Evolutionary conservation across 30 jellyfish, hydroid and myxozoan genomes (phyloP).

Genomic region (Chrysaora quinquecirrha): DNA sequence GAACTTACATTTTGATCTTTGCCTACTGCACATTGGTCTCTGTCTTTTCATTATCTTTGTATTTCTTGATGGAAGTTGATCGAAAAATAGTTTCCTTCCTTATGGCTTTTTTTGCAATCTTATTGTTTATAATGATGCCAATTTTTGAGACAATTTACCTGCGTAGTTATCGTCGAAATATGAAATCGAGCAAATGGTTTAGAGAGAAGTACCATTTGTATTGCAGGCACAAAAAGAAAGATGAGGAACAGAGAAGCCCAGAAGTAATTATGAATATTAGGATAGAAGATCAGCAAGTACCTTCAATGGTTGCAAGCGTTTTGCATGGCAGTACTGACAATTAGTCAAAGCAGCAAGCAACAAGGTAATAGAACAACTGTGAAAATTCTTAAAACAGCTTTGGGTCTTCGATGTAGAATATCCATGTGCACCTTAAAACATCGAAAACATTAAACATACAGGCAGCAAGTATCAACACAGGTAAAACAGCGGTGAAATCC

Average conservation of each 20-base stretch:
- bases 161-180: neutral
- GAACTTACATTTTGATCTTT: neutral
- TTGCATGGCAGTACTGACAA: neutral
- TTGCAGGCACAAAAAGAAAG: neutral
- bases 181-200: neutral
- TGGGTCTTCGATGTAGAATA: constrained; percentile 2
- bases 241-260: constrained; percentile 1
- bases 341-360: neutral
- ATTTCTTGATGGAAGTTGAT: neutral
- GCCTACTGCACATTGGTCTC: neutral
- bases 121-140: neutral
- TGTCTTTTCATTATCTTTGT: neutral
- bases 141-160: neutral
- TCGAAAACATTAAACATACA: neutral
- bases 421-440: neutral
- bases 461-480: neutral
- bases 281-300: neutral
- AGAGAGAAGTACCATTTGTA: neutral
- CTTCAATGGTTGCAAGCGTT: neutral
- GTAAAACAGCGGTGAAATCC: no score
- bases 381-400: neutral
- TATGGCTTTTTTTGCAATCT: neutral
- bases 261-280: neutral
- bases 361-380: neutral
- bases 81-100: neutral